Percentiles rank a stretch among this genome's conserved stretches.
These are phyloP conservation scores for Tanytarsus gracilentus DNA, from an alignment of 2,888 invertebrate species.

Conservation along the genomic window DNA sequence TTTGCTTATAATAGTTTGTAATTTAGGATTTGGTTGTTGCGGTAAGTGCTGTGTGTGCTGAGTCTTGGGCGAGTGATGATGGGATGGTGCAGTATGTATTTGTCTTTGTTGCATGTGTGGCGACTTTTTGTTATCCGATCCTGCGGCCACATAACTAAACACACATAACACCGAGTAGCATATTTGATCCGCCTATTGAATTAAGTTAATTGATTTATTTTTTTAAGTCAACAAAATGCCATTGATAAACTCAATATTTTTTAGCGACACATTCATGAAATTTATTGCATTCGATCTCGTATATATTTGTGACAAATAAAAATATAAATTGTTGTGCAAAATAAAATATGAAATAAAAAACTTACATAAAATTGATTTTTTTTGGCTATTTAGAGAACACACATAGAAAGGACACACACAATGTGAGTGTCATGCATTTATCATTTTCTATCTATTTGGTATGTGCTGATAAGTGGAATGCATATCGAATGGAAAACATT, in stretches of 20 bases:
- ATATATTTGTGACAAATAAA: neutral
- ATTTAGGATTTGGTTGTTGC: slow-evolving; percentile 37
- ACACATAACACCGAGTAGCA: slow-evolving; percentile 99
- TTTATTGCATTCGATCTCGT: no score
- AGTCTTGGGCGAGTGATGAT: slow-evolving; percentile 33
- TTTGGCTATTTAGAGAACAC: neutral
- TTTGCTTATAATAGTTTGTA: slow-evolving; percentile 28
- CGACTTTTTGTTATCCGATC: slow-evolving; percentile 59
- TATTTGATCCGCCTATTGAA: slow-evolving; percentile 87
- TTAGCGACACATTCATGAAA: neutral
- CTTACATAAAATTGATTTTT: neutral
- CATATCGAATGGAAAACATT: slow-evolving; percentile 58
- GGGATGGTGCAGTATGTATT: slow-evolving; percentile 34
- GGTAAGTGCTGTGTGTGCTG: slow-evolving; percentile 39
- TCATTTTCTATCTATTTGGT: neutral
- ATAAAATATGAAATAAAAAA: slow-evolving; percentile 13
- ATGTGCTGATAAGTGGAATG: slow-evolving; percentile 34
- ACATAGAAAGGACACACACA: slow-evolving; percentile 15
- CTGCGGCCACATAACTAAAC: slow-evolving; percentile 96
- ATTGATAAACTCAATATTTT: neutral
- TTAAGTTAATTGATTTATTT: neutral
- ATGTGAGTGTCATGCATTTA: neutral
- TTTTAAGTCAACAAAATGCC: neutral
- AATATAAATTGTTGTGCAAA: neutral
- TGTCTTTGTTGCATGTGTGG: slow-evolving; percentile 40